phyloP scores from a whole-genome alignment of 2,888 invertebrate species.

The Fabriciana adippe region DNA sequence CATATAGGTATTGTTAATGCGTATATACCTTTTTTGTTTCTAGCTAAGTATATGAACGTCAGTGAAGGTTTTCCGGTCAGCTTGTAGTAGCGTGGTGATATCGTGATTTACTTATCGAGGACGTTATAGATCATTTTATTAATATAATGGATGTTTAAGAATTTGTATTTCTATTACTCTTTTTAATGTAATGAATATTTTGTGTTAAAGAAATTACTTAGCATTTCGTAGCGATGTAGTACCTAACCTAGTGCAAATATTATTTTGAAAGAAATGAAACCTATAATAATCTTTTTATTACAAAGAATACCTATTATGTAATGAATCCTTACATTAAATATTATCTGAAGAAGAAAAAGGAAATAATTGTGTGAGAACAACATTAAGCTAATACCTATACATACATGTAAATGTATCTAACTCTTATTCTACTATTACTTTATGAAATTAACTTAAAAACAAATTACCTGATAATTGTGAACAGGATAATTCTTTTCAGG shows the following conservation, averaged over 20 bases:
- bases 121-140: conserved; percentile 10
- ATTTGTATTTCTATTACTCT: not conserved
- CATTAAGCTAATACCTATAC: too few relatives aligned
- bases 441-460: not conserved
- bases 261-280: too few relatives aligned
- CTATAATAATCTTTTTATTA: too few relatives aligned
- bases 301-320: too few relatives aligned
- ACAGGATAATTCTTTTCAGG: conserved; percentile 57
- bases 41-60: conserved; percentile 10
- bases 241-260: too few relatives aligned
- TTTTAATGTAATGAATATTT: too few relatives aligned
- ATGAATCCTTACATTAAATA: too few relatives aligned
- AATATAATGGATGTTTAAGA: conserved; percentile 15
- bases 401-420: not conserved
- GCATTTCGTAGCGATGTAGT: too few relatives aligned
- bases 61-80: conserved; percentile 38
- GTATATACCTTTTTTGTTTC: conserved; percentile 29
- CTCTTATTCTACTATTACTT: not conserved
- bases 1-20: conserved; percentile 31
- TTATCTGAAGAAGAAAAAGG: too few relatives aligned
- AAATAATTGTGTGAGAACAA: too few relatives aligned
- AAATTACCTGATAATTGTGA: conserved; percentile 58
- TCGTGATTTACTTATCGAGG: conserved; percentile 33
- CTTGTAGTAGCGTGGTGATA: conserved; percentile 29
- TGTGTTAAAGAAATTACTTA: too few relatives aligned